These are phyloP conservation scores for Eristalinus sepulchralis DNA, from an alignment of 2,888 invertebrate species.

Conservation along the genomic window DNA sequence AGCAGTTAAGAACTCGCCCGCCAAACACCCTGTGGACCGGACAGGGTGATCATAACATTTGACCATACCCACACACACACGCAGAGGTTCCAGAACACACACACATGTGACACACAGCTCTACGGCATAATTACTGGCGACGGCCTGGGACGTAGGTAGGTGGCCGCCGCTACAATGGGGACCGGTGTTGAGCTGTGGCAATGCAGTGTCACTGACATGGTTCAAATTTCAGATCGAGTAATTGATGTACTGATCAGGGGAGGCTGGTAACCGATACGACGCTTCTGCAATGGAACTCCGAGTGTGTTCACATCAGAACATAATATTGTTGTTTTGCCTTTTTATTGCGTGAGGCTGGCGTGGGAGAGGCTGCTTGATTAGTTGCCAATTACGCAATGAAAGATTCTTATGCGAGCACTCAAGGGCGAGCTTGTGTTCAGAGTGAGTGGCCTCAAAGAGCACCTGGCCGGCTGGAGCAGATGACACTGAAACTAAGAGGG, in stretches of 20 bases:
- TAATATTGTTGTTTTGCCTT: constrained; percentile 24
- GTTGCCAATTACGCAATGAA: constrained; percentile 13
- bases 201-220: constrained; percentile 66
- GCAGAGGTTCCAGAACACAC: not conserved
- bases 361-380: constrained; percentile 42
- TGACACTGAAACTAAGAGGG: not conserved
- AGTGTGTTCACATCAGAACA: constrained; percentile 35
- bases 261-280: constrained; percentile 50
- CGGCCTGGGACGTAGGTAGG: constrained; percentile 17
- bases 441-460: not conserved
- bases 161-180: constrained; percentile 3
- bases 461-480: not conserved
- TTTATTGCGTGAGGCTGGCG: constrained; percentile 37
- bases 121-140: constrained; percentile 4
- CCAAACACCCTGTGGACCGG: constrained; percentile 28
- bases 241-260: constrained; percentile 48
- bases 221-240: constrained; percentile 61
- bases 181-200: constrained; percentile 25
- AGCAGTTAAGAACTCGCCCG: constrained; percentile 61
- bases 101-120: constrained; percentile 52
- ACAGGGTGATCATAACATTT: constrained; percentile 39
- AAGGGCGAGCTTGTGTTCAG: not conserved
- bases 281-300: constrained; percentile 16
- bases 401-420: not conserved
- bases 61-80: constrained; percentile 15